Base-by-base conservation (phyloP, 2,113 vertebrate genomes). In the Orcinus orca region DNA sequence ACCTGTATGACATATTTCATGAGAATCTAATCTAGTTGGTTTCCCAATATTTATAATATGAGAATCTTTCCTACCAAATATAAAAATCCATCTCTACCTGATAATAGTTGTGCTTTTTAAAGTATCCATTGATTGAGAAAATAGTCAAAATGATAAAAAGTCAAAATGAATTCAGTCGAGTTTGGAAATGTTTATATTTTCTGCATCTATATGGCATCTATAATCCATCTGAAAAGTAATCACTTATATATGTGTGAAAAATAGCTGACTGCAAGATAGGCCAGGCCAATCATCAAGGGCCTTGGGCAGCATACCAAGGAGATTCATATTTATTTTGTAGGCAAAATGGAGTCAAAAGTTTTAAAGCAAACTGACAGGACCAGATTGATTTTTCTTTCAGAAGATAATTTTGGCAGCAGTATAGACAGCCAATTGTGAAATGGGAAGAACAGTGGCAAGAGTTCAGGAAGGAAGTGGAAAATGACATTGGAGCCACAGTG, bases 281-380 rank as follows among this genome's bases (percentile, higher is more conserved):
- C 86, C 70, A 25, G 25, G 36, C 29, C 82, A 81, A 15, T 85
- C 80, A 87, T 91, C 47, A 77, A 91, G 47, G 47, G 60, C 86
- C 41, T 93, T 86, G 18, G 7, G 38, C 25, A 53, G 70, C 82
- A 95, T 62, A 70, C 58, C 50, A 88, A 94, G 81, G 76, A 96
- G 50, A 95, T 3, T 88, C 31, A 80, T 85, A 88, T 96, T 87
- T 85, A 96, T 95, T 94, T 79, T 91, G 36, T 26, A 65, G 44
- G 70, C 58, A 88, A 88, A 89, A 88, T 53, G 53, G 74, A 95
- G 18, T 77, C 20, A 84, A 63, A 36, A 88, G 41, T 70, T 96
- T 90, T 74, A 84, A 94, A 95, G 23, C 77, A 95, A 95, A 77
- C 60, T 29, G 36, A 55, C 15, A 82, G 73, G 29, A 60, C 38